Evolutionary conservation across 92 coral and sea anemone genomes (phyloP).

Genomic region (Epizoanthus rinbou): DNA sequence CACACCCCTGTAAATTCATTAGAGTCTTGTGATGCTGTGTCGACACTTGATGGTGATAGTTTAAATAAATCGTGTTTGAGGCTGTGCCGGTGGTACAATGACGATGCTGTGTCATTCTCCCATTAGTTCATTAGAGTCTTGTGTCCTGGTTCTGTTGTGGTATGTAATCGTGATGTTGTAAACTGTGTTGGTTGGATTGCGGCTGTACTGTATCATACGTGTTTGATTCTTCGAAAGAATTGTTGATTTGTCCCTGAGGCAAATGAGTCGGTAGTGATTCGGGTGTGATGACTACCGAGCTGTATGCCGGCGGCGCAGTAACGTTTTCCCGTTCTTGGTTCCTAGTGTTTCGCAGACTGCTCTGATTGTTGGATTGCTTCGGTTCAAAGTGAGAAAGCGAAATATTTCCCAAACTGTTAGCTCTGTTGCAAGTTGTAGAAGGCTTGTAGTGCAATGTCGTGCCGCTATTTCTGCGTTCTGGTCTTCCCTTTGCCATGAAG

Average conservation of each 20-base stretch:
- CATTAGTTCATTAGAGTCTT: background rate
- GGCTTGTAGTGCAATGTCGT: background rate
- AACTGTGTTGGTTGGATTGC: background rate
- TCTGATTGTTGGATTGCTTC: background rate
- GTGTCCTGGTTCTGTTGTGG: background rate
- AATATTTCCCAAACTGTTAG: slow-evolving; percentile 2
- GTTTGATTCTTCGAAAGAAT: background rate
- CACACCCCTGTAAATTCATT: too few species aligned
- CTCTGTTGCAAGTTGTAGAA: background rate
- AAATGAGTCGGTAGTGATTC: background rate
- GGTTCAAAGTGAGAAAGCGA: slow-evolving; percentile 4
- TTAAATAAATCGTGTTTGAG: too few species aligned
- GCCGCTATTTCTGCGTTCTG: background rate
- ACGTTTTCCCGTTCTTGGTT: background rate
- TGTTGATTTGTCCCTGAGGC: background rate
- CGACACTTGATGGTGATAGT: too few species aligned
- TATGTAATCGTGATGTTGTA: too few species aligned
- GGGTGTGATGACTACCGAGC: background rate
- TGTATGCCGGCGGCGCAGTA: background rate
- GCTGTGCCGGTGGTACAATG: too few species aligned
- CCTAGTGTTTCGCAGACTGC: background rate
- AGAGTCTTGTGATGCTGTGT: too few species aligned
- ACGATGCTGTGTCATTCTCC: too few species aligned
- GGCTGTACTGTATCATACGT: background rate
- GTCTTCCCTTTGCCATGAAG: background rate